These are phyloP conservation scores for Iselma pallidipennis DNA, from an alignment of 2,888 invertebrate species.

Conservation along the genomic window DNA sequence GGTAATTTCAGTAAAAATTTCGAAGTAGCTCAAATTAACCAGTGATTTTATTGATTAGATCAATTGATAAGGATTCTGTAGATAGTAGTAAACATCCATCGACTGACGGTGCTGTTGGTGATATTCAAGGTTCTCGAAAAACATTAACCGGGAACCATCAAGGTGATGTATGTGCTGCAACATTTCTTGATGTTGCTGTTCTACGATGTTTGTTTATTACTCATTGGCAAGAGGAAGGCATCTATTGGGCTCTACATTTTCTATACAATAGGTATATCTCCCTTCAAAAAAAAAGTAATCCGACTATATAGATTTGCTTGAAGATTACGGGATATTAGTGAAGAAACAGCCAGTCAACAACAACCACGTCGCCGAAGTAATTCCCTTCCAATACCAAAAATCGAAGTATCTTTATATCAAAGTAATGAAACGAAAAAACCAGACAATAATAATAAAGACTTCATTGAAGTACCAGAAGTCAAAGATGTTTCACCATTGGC, in stretches of 20 bases:
- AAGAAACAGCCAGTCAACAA: conserved; percentile 76
- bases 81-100: conserved; percentile 60
- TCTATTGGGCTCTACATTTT: conserved; percentile 95
- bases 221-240: conserved; percentile 98
- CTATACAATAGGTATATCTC: conserved; percentile 76
- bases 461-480: conserved; percentile 76
- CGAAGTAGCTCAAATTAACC: background rate
- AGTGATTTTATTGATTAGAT: conserved; percentile 39
- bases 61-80: conserved; percentile 78
- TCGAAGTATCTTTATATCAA: conserved; percentile 84
- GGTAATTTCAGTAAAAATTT: conserved; percentile 52
- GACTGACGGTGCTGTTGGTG: conserved; percentile 37
- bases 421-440: conserved; percentile 71
- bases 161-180: conserved; percentile 78
- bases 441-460: conserved; percentile 69
- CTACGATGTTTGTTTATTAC: conserved; percentile 92
- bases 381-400: conserved; percentile 91
- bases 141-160: conserved; percentile 33
- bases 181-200: conserved; percentile 95
- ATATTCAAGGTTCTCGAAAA: conserved; percentile 41
- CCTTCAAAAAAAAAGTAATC: too few relatives aligned
- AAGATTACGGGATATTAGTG: conserved; percentile 85
- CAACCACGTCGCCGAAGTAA: conserved; percentile 87
- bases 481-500: conserved; percentile 68
- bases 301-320: conserved; percentile 22